Percentiles rank a stretch among this genome's conserved stretches.
Conservation (phyloP, 2,888 invertebrate genomes). For the Hofmannophila pseudospretella region DNA sequence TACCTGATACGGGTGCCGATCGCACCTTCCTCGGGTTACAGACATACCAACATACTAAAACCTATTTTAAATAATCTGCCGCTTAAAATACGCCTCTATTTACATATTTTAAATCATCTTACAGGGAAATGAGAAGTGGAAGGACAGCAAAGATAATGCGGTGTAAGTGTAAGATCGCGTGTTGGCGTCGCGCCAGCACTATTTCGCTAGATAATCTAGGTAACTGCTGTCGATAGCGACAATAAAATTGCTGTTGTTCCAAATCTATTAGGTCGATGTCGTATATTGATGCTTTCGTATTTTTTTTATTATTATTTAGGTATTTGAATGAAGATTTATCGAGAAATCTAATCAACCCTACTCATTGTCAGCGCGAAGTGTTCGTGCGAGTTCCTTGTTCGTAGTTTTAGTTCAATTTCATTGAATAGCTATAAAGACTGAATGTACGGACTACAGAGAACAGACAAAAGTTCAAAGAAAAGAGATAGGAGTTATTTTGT, state of each 20-base stretch:
- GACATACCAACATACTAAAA: constrained; percentile 20
- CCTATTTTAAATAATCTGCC: not conserved
- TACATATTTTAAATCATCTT: constrained; percentile 5
- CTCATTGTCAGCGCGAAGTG: no score
- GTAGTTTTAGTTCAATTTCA: no score
- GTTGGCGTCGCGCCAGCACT: constrained; percentile 40
- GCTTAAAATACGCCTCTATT: constrained; percentile 21
- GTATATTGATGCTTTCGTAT: no score
- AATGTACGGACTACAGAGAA: no score
- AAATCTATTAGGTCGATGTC: constrained; percentile 5
- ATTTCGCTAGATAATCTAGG: constrained; percentile 40
- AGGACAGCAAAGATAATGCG: constrained; percentile 11
- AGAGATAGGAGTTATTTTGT: no score
- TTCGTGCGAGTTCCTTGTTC: no score
- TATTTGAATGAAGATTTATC: no score
- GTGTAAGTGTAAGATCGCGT: constrained; percentile 24
- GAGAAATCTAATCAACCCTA: no score
- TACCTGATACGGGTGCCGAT: constrained; percentile 54
- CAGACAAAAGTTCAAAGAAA: no score
- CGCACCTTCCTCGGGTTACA: constrained; percentile 51
- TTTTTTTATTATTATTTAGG: no score
- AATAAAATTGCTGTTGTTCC: constrained; percentile 23
- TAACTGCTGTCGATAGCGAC: constrained; percentile 30
- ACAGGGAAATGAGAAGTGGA: constrained; percentile 9
- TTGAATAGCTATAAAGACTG: no score